Base-by-base conservation (phyloP, 23 tunicate genomes). In the Trididemnum clinides region DNA sequence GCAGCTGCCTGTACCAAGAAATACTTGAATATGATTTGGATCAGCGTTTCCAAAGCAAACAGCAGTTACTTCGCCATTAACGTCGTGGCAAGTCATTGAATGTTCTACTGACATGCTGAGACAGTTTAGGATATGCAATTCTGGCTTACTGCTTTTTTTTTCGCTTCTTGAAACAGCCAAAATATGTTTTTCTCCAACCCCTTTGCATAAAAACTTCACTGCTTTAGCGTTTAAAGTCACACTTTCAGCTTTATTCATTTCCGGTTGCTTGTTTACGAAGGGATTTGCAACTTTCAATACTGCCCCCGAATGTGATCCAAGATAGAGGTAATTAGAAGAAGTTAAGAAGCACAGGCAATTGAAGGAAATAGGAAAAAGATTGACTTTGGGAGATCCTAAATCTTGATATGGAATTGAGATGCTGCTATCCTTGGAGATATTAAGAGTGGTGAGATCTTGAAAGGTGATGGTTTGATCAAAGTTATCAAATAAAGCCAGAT, bases 401-500 rank as follows among this genome's bases (percentile, higher is more conserved):
- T 19, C 20, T n/a, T 49, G 54, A 49, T 49, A 49, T 10, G 15
- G 54, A 49, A 10, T 15, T 10, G 10, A 49, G 15, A 49, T 49
- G 54, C 15, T 49, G 22, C 10, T 69, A 28, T 69, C 75, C 31
- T 69, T 69, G 28, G 75, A 28, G 6, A 69, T 18, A 28, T 3
- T 3, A 10, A 59, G 23, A 28, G 20, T 12, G 21, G 66, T 19
- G 3, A 59, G 25, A n/a, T 59, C 66, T 59, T 59, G 20, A n/a
- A 59, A 59, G 5, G 25, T 59, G 25, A 59, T 15, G 66, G 66
- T n/a, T 10, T 59, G 25, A 4, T 59, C 5, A n/a, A 10, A 59
- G 66, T 59, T 59, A 59, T 83, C 51, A 29, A 64, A 72, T 5
- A 57, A 15, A 19, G 72, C 86, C 57, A 88, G 31, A 35, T 84